A percentile compares a stretch with the other conserved stretches of the same genome.
These are phyloP conservation scores for Sardinella longiceps DNA, from an alignment of 2,797 vertebrate species.

Conservation along the genomic window DNA sequence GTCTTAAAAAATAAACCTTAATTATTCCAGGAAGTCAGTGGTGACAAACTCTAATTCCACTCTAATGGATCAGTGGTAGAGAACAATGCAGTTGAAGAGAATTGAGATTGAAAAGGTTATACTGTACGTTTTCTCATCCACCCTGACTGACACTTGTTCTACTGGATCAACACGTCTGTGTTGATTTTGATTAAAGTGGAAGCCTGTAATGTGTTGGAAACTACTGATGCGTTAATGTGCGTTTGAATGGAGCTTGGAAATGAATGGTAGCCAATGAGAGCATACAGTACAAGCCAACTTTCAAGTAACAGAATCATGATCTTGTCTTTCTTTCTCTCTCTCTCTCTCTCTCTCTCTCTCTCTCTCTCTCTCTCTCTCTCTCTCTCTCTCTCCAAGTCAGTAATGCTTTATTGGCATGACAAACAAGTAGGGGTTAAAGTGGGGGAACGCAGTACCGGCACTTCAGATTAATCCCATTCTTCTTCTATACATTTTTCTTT, in stretches of 20 bases:
- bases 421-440: no score
- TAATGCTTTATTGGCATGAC: no score
- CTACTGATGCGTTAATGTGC: not conserved
- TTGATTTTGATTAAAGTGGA: not conserved
- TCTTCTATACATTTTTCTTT: no score
- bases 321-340: not conserved
- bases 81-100: not conserved
- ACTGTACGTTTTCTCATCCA: not conserved
- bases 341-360: not conserved
- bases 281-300: not conserved
- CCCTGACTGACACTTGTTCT: not conserved
- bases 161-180: not conserved
- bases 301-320: no score
- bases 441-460: no score
- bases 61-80: not conserved
- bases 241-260: not conserved
- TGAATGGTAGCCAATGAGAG: not conserved
- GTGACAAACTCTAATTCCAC: not conserved
- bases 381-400: no score
- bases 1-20: no score
- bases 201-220: not conserved
- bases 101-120: not conserved
- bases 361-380: not conserved
- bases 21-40: not conserved
- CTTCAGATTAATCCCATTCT: no score